A percentile compares a stretch with the other conserved stretches of the same genome.
phyloP scores from a whole-genome alignment of 1,140 invertebrate species.

The Eubasilissa regina region DNA sequence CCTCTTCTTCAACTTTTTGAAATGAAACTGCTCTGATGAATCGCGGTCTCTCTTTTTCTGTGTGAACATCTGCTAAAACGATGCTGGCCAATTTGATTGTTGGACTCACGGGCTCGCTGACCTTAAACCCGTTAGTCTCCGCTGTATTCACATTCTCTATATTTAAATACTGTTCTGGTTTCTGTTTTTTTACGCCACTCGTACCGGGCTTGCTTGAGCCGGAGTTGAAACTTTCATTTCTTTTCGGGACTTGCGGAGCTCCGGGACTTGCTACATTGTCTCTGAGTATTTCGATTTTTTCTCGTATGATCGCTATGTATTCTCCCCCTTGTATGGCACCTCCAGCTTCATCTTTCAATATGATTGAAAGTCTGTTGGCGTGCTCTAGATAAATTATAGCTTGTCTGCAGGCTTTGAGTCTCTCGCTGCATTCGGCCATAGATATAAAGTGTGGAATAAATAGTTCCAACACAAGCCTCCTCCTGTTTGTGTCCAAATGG shows the following conservation, averaged over 20 bases:
- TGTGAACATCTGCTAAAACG: slow-evolving; percentile 52
- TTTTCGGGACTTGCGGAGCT: slow-evolving; percentile 51
- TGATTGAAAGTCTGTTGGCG: slow-evolving; percentile 76
- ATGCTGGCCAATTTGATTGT: slow-evolving; percentile 50
- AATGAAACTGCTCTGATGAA: slow-evolving; percentile 47
- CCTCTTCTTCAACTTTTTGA: slow-evolving; percentile 56
- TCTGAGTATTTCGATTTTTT: slow-evolving; percentile 65
- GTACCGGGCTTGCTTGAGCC: slow-evolving; percentile 23
- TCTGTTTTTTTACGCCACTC: slow-evolving; percentile 51
- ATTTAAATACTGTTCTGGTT: slow-evolving; percentile 53
- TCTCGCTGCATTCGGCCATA: slow-evolving; percentile 76
- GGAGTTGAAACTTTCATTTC: slow-evolving; percentile 53
- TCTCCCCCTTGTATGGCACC: slow-evolving; percentile 69
- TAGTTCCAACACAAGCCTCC: slow-evolving; percentile 76
- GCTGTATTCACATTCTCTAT: slow-evolving; percentile 32
- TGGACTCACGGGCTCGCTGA: slow-evolving; percentile 45
- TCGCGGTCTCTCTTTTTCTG: slow-evolving; percentile 46
- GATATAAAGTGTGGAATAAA: slow-evolving; percentile 81
- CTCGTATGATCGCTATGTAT: slow-evolving; percentile 70
- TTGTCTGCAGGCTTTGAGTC: slow-evolving; percentile 73
- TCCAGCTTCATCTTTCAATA: slow-evolving; percentile 75
- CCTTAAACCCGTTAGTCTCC: slow-evolving; percentile 15
- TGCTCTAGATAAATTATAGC: slow-evolving; percentile 80
- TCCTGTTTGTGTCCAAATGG: slow-evolving; percentile 71
- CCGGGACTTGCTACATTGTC: slow-evolving; percentile 36